Evolutionary conservation across 2,888 invertebrate genomes (phyloP).

Genomic region (Amblyjoppa proteus): DNA sequence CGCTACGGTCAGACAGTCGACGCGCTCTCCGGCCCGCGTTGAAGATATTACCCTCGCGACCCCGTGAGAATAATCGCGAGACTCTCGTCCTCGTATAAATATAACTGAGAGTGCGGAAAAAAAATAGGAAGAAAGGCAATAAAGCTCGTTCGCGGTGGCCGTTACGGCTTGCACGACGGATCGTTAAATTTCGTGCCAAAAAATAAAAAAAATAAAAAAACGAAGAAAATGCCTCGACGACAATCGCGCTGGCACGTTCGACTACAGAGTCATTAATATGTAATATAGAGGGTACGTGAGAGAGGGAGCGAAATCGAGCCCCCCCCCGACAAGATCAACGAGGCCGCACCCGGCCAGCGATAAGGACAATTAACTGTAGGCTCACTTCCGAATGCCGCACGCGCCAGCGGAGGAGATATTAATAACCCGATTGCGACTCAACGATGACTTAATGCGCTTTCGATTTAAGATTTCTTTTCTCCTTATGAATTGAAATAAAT

Average conservation of each 20-base stretch:
- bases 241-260: slow-evolving; percentile 58
- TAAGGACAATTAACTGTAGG: slow-evolving; percentile 20
- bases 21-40: neutral
- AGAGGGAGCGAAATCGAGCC: neutral
- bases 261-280: slow-evolving; percentile 67
- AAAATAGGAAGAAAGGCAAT: slow-evolving; percentile 74
- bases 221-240: slow-evolving; percentile 61
- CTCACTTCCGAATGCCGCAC: neutral
- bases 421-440: neutral
- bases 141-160: slow-evolving; percentile 70
- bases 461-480: neutral
- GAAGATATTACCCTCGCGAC: slow-evolving; percentile 3
- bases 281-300: slow-evolving; percentile 13
- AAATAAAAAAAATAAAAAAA: neutral
- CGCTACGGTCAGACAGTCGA: slow-evolving; percentile 30
- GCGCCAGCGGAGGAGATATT: neutral
- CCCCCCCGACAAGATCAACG: neutral
- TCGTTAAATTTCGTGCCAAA: slow-evolving; percentile 76
- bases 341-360: slow-evolving; percentile 13
- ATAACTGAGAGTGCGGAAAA: slow-evolving; percentile 66
- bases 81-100: slow-evolving; percentile 50
- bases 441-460: neutral
- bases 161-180: slow-evolving; percentile 66
- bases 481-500: neutral
- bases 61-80: neutral